Conservation (phyloP, 2,888 invertebrate genomes). For the Cantharis rufa region DNA sequence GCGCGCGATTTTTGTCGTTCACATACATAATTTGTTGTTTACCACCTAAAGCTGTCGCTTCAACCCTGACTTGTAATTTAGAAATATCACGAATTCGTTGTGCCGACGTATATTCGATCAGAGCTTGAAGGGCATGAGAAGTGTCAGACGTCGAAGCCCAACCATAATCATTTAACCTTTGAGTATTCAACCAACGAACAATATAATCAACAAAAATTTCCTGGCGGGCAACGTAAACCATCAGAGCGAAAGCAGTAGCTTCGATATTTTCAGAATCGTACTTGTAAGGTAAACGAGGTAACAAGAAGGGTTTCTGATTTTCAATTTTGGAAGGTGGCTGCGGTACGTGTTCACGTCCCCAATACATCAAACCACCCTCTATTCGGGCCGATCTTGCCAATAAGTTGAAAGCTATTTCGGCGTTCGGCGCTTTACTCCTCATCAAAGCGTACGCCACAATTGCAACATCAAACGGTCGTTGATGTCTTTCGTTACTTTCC, state of each 20-base stretch:
- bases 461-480: slow-evolving; percentile 83
- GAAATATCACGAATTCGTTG: slow-evolving; percentile 86
- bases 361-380: slow-evolving; percentile 83
- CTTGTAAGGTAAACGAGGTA: slow-evolving; percentile 85
- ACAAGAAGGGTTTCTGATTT: slow-evolving; percentile 87
- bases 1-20: slow-evolving; percentile 76
- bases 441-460: slow-evolving; percentile 89
- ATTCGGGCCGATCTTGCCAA: slow-evolving; percentile 67
- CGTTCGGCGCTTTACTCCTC: slow-evolving; percentile 80
- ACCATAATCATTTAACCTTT: slow-evolving; percentile 80
- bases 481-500: slow-evolving; percentile 50
- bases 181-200: slow-evolving; percentile 89
- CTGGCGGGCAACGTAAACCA: slow-evolving; percentile 86
- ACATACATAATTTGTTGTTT: slow-evolving; percentile 65
- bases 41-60: slow-evolving; percentile 80
- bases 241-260: slow-evolving; percentile 87
- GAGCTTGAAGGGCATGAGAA: slow-evolving; percentile 83
- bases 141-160: slow-evolving; percentile 69
- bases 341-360: slow-evolving; percentile 81
- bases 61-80: slow-evolving; percentile 75
- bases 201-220: slow-evolving; percentile 82
- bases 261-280: slow-evolving; percentile 92
- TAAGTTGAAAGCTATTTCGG: slow-evolving; percentile 80
- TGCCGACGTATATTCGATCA: slow-evolving; percentile 86
- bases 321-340: slow-evolving; percentile 83